Evolutionary conservation across 53 echinoderm and acorn worm genomes (phyloP), one percentile per base, ranked within the genome.

Genomic region (Paracentrotus lividus): DNA sequence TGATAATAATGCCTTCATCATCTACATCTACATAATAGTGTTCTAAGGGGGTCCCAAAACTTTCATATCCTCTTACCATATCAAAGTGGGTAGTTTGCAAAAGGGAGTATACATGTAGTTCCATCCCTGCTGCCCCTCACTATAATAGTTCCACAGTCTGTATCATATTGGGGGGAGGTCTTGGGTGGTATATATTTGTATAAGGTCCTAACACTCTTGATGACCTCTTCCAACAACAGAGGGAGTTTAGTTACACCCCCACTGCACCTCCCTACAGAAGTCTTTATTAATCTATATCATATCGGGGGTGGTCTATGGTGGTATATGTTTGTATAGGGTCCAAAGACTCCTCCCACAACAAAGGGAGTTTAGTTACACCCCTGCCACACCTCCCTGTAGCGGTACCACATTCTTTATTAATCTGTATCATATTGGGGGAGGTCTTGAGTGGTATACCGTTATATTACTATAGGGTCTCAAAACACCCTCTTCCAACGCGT

Each of bases 331-430:
- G 54, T 76, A 34, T 91, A 51, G 18, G 91, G 91, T 18, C 32
- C 72, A 7, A 91, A 65, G 1, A 91, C 27, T 21, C 72, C 53
- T 91, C 91, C 72, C 72, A 91, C 36, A 54, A 76, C 1, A 33
- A 53, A 1, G 91, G 20, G 51, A 69, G 53, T 9, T 75, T 15
- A 2, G 44, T 13, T 31, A 34, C 18, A 36, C 91, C 76, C 23
- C 91, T 76, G 33, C n/a, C 27, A 36, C 91, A 91, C 49, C 51
- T 31, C 91, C 76, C 91, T n/a, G n/a, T 21, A 91, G 36, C 29
- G 91, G 91, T 27, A 91, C 34, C 15, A 91, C 16, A n/a, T n/a
- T n/a, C n/a, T n/a, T n/a, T n/a, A n/a, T n/a, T n/a, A n/a, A n/a
- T n/a, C n/a, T n/a, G n/a, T n/a, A n/a, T n/a, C n/a, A n/a, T n/a